Conservation (phyloP, 2,888 invertebrate species). For the Agonum fuliginosum region DNA sequence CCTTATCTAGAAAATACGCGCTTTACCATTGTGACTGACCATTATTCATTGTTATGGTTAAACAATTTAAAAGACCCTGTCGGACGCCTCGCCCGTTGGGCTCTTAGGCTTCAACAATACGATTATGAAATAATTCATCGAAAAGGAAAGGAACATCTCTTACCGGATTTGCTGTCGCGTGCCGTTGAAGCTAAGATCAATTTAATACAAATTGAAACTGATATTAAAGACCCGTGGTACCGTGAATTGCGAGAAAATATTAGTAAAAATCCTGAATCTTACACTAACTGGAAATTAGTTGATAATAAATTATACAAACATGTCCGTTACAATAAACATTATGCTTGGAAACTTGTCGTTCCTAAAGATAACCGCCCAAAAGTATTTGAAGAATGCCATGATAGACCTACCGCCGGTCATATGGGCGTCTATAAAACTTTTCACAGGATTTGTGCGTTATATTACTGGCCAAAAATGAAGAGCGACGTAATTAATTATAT, state of each 20-base stretch:
- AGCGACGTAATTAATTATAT: neutral
- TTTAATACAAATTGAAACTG: neutral
- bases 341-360: slow-evolving; percentile 34
- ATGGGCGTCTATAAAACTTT: neutral
- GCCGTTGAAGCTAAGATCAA: neutral
- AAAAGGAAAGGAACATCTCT: neutral
- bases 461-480: slow-evolving; percentile 4
- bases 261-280: neutral
- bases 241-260: neutral
- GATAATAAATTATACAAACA: neutral
- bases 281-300: neutral
- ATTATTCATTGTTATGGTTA: slow-evolving; percentile 4
- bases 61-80: neutral
- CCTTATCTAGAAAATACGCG: neutral
- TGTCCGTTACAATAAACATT: neutral
- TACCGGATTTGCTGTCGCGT: neutral
- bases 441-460: neutral
- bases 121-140: neutral
- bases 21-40: neutral
- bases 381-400: neutral
- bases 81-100: neutral
- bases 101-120: neutral
- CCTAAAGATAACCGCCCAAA: neutral
- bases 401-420: neutral
- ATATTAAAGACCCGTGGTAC: neutral